These are phyloP conservation scores for Macrobrachium nipponense DNA, from an alignment of 1,140 invertebrate species.

Conservation along the genomic window DNA sequence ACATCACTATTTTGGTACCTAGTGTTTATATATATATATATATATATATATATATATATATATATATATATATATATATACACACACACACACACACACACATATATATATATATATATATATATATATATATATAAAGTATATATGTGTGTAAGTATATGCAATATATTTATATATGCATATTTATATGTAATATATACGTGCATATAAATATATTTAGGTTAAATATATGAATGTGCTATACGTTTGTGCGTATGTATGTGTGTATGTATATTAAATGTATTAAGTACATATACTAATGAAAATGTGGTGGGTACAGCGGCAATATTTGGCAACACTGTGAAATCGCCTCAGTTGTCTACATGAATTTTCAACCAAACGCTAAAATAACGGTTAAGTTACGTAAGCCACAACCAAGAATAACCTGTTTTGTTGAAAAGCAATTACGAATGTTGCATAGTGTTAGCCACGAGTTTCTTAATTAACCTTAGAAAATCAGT, in stretches of 20 bases:
- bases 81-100: too few relatives aligned
- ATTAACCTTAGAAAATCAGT: too few relatives aligned
- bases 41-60: neutral
- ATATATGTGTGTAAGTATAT: neutral
- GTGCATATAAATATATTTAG: neutral
- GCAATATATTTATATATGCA: neutral
- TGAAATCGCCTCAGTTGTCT: constrained; percentile 16
- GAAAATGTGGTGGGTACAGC: too few relatives aligned
- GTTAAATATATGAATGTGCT: constrained; percentile 22
- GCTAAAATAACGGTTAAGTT: neutral
- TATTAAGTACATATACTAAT: too few relatives aligned
- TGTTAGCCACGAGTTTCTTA: too few relatives aligned
- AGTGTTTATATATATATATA: neutral
- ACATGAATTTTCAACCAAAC: constrained; percentile 3
- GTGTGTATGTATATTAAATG: constrained; percentile 33
- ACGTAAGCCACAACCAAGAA: neutral
- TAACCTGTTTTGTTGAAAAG: too few relatives aligned
- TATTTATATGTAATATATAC: neutral
- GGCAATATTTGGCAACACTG: too few relatives aligned
- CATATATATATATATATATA: constrained; percentile 3
- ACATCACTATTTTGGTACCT: too few relatives aligned
- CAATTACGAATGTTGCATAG: too few relatives aligned
- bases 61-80: constrained; percentile 1
- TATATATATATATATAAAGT: neutral
- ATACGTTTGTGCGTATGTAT: constrained; percentile 25